These are phyloP conservation scores for Steinernema carpocapsae DNA, from an alignment of 2,888 invertebrate genomes.

Conservation along the genomic window DNA sequence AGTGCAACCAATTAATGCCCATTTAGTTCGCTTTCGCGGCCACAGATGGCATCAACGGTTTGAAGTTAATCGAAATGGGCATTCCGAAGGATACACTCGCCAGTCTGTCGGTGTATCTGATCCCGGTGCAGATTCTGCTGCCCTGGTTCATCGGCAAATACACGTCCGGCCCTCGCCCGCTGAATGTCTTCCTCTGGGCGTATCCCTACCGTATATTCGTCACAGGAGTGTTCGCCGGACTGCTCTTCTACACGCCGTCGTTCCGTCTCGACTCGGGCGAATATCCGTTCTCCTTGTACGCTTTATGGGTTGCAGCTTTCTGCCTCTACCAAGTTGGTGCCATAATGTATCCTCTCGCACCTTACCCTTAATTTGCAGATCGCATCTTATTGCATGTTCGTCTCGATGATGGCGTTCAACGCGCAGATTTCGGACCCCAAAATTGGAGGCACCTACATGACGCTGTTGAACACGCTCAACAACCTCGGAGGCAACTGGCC, in stretches of 20 bases:
- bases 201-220: constrained; percentile 75
- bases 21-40: constrained; percentile 88
- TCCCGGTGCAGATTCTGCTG: constrained; percentile 89
- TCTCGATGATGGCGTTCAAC: constrained; percentile 95
- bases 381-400: constrained; percentile 75
- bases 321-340: constrained; percentile 85
- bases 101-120: constrained; percentile 86
- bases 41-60: constrained; percentile 88
- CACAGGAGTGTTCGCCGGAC: constrained; percentile 70
- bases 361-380: constrained; percentile 1
- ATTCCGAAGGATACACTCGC: constrained; percentile 93
- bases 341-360: not conserved
- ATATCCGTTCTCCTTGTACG: constrained; percentile 72
- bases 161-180: constrained; percentile 85
- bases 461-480: constrained; percentile 89
- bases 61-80: constrained; percentile 93
- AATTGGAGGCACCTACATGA: constrained; percentile 98
- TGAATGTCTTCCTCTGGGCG: constrained; percentile 85
- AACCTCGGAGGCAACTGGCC: constrained; percentile 99
- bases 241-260: constrained; percentile 85
- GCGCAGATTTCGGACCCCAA: constrained; percentile 93
- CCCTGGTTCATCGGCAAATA: constrained; percentile 84
- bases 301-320: constrained; percentile 80
- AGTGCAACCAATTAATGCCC: not conserved
- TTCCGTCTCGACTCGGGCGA: constrained; percentile 76